phyloP scores from a whole-genome alignment of 1,140 invertebrate genomes.

The Ylistrum balloti region DNA sequence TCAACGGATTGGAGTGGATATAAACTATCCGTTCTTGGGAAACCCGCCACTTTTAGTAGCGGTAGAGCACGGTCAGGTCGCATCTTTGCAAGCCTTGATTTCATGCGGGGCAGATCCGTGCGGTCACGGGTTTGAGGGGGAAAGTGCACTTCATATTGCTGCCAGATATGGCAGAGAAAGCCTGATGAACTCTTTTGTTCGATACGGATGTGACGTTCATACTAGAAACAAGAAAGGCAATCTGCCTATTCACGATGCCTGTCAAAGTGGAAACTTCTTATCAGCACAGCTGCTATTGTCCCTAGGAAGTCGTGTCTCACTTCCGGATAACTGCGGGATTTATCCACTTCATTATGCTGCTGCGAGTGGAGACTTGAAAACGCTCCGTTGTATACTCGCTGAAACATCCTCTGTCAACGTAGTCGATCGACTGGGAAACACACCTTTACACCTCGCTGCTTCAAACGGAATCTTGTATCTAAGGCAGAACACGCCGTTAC shows the following conservation, averaged over 20 bases:
- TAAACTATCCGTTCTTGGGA: background rate
- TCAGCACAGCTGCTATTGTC: background rate
- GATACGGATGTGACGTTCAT: background rate
- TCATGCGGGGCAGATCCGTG: background rate
- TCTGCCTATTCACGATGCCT: slow-evolving; percentile 10
- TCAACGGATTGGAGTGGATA: background rate
- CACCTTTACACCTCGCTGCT: slow-evolving; percentile 1
- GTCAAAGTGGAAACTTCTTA: background rate
- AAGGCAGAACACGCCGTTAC: background rate
- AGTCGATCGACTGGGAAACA: background rate
- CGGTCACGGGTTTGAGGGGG: background rate
- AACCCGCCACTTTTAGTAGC: slow-evolving; percentile 2
- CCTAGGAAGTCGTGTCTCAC: background rate
- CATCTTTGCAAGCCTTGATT: background rate
- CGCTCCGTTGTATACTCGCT: background rate
- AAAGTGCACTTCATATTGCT: background rate
- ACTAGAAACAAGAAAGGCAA: background rate
- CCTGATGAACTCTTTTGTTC: background rate
- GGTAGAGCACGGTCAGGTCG: background rate
- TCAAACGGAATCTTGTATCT: background rate
- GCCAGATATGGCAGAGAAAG: background rate
- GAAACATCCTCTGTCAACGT: background rate
- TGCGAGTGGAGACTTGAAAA: background rate
- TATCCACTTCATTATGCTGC: background rate
- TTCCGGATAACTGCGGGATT: background rate